Base-by-base conservation (phyloP, 2,113 vertebrate species). In the Puntigrus tetrazona region DNA sequence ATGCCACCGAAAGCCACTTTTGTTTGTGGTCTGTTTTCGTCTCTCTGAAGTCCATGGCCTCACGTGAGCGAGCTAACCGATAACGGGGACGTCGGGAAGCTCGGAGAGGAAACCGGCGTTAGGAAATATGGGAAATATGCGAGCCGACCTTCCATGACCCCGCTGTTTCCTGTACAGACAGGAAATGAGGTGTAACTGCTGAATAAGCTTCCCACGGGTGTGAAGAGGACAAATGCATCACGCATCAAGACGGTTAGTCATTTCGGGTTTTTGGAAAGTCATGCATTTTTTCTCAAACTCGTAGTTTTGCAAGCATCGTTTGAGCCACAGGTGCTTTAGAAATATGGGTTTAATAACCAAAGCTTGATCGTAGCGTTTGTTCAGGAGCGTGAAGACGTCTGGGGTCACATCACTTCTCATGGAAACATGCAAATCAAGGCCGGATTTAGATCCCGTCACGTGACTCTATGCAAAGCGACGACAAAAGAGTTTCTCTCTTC, bases 51-150 rank as follows among this genome's bases (percentile, higher is more conserved):
- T n/a, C n/a, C n/a, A 57, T 57, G 20, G 50, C 20, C 18, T 52
- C 50, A 20, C 18, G 6, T 4, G 47, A 52, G 16, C 18, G 0
- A 22, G 22, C 52, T 55, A n/a, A 55, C 22, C 3, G 20, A 55
- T n/a, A 55, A 55, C 9, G 20, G 7, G 1, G 20, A 55, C 52
- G n/a, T 57, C 22, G n/a, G 52, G 52, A 57, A n/a, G 52, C 52
- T 57, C 52, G 9, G 52, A n/a, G 52, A 57, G 52, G 22, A 57
- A n/a, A 22, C 52, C 38, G 45, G 31, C 29, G 82, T 89, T 98
- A 98, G 77, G 96, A 98, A 38, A 99, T 96, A 0, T 89, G 97
- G 75, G 91, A 99, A 99, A 97, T 98, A 96, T 0, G 98, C 98
- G 86, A 94, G 96, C 92, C 4, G 22, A 75, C 27, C 75, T 75